A percentile compares a stretch with the other conserved stretches of the same genome.
These are phyloP conservation scores for Isichthys henryi DNA, from an alignment of 2,113 vertebrate genomes.

Conservation along the genomic window DNA sequence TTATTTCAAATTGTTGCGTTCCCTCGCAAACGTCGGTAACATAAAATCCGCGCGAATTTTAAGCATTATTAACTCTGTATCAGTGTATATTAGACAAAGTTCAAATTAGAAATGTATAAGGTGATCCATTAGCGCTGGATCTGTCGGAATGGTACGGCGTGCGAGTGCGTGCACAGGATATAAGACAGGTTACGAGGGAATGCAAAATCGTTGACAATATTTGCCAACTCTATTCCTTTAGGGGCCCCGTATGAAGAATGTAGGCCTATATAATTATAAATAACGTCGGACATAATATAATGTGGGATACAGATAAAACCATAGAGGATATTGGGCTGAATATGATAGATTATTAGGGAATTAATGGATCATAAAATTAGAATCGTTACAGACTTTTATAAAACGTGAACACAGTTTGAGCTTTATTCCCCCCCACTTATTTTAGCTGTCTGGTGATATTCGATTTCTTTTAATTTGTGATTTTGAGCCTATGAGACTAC, in stretches of 20 bases:
- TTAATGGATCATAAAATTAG: background rate
- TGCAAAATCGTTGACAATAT: background rate
- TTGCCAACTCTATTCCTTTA: background rate
- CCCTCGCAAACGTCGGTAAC: background rate
- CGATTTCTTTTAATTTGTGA: background rate
- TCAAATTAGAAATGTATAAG: background rate
- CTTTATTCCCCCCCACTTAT: background rate
- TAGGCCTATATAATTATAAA: background rate
- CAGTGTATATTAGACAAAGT: background rate
- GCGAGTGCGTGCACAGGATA: background rate
- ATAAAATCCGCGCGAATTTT: background rate
- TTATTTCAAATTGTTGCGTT: background rate
- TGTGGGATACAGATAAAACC: background rate
- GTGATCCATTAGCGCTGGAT: background rate
- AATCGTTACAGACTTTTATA: background rate
- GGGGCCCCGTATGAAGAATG: background rate
- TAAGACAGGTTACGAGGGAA: background rate
- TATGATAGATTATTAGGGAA: background rate
- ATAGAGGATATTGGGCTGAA: background rate
- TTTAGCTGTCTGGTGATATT: background rate
- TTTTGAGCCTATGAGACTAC: background rate
- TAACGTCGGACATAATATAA: background rate
- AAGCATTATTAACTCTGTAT: background rate
- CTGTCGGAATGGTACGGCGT: background rate
- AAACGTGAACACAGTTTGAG: background rate